phyloP scores from a whole-genome alignment of 2,797 vertebrate genomes.

The Crenichthys baileyi region DNA sequence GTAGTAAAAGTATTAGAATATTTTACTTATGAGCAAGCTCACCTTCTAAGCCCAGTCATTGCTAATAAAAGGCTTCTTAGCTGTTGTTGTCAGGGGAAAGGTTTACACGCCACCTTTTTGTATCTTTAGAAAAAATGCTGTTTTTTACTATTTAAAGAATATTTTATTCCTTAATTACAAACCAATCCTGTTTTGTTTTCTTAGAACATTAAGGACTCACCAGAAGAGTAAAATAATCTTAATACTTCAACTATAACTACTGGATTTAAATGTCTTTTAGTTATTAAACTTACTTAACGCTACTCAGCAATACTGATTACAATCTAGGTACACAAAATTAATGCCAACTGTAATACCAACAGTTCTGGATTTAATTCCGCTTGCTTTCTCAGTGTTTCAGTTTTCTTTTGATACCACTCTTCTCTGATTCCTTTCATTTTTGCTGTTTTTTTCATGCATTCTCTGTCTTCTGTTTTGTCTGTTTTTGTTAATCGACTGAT shows the following conservation, averaged over 20 bases:
- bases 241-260: background rate
- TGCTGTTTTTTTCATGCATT: background rate
- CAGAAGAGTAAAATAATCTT: background rate
- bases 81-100: background rate
- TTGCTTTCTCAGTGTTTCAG: background rate
- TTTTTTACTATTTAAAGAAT: background rate
- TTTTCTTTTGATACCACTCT: background rate
- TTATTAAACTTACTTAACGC: background rate
- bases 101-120: background rate
- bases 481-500: background rate
- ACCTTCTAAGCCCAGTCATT: background rate
- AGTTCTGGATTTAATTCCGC: background rate
- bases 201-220: background rate
- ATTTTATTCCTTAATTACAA: background rate
- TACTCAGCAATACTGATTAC: background rate
- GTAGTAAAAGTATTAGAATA: too few relatives aligned
- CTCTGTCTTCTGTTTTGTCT: background rate
- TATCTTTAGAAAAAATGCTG: background rate
- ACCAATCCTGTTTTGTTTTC: background rate
- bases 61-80: background rate
- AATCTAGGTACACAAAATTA: background rate
- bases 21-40: background rate
- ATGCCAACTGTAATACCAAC: background rate
- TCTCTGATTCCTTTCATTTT: background rate
- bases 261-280: background rate